Evolutionary conservation across 92 coral and sea anemone species (phyloP).

Genomic region (Palythoa grandiflora): DNA sequence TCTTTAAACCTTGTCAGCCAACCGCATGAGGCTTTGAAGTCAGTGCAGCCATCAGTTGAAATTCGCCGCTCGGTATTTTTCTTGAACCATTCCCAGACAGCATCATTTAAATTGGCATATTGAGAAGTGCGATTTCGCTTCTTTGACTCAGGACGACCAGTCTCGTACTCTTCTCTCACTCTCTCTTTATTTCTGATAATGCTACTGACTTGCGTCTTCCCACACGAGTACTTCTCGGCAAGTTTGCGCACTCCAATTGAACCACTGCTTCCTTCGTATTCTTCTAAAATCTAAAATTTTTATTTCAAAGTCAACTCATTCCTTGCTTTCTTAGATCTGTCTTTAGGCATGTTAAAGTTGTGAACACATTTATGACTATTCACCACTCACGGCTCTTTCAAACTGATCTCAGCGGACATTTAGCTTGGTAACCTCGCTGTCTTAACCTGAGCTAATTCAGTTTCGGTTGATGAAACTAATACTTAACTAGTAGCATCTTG

Average conservation of each 20-base stretch:
- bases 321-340: too few relatives aligned
- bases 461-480: neutral
- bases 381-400: neutral
- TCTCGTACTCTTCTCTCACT: conserved; percentile 65
- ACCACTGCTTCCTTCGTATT: too few relatives aligned
- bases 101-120: conserved; percentile 58
- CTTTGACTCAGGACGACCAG: conserved; percentile 61
- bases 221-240: too few relatives aligned
- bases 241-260: too few relatives aligned
- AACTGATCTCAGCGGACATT: neutral
- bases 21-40: conserved; percentile 53
- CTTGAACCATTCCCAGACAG: conserved; percentile 54
- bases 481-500: neutral
- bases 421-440: conserved; percentile 33
- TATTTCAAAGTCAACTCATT: too few relatives aligned
- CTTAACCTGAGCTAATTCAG: neutral
- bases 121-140: conserved; percentile 69
- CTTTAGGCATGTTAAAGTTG: too few relatives aligned
- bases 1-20: conserved; percentile 56
- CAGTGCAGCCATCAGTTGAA: conserved; percentile 49
- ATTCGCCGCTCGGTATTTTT: conserved; percentile 51
- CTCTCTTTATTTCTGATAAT: conserved; percentile 64
- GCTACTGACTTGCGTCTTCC: conserved; percentile 64
- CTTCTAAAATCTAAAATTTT: too few relatives aligned
- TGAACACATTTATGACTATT: too few relatives aligned